Percentiles rank a stretch among this genome's conserved stretches.
phyloP scores from a whole-genome alignment of 2,888 invertebrate species.

The Mantis religiosa region DNA sequence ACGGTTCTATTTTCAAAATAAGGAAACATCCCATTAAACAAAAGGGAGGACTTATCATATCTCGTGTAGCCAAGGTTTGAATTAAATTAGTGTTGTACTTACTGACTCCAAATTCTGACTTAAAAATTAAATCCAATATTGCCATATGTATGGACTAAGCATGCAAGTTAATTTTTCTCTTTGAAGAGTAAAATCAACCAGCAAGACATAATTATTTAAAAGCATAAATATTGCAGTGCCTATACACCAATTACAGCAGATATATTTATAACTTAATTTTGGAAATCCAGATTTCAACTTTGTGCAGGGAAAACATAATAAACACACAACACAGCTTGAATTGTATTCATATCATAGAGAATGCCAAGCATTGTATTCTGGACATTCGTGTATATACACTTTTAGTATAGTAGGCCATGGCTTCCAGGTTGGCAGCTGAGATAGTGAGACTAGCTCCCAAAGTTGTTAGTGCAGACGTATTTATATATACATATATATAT shows the following conservation, averaged over 20 bases:
- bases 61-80: no score
- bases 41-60: no score
- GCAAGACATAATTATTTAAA: not conserved
- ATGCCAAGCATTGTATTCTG: not conserved
- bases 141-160: not conserved
- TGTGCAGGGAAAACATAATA: not conserved
- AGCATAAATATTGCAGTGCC: not conserved
- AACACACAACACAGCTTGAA: not conserved
- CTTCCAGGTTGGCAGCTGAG: not conserved
- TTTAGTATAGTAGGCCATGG: constrained; percentile 4
- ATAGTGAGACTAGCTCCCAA: constrained; percentile 7
- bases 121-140: not conserved
- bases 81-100: no score
- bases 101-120: no score
- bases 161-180: not conserved
- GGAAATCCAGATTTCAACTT: not conserved
- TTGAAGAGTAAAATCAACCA: not conserved
- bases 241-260: not conserved
- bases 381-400: not conserved
- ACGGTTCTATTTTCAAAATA: no score
- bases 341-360: not conserved
- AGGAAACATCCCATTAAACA: no score
- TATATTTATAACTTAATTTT: not conserved
- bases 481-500: constrained; percentile 1
- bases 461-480: constrained; percentile 5